Evolutionary conservation across 2,113 vertebrate species (phyloP).

Genomic region (Oreocharis arfaki): DNA sequence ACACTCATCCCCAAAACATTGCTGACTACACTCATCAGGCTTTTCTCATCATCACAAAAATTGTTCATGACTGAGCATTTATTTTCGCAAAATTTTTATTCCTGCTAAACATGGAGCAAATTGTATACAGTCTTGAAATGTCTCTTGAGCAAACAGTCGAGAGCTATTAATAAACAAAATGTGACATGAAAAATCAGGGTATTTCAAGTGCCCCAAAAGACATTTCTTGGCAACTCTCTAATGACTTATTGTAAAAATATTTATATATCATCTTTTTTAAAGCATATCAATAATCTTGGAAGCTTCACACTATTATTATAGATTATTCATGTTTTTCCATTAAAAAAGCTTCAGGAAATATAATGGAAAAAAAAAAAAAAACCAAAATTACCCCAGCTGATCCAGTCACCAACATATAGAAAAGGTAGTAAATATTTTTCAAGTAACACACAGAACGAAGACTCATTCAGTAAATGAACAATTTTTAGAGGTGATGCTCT

Average conservation of each 20-base stretch:
- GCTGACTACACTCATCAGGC: slow-evolving; percentile 11
- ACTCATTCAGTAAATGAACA: background rate
- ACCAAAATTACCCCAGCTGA: background rate
- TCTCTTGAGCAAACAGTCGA: slow-evolving; percentile 27
- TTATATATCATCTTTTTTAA: background rate
- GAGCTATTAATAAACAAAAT: slow-evolving; percentile 40
- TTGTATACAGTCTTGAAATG: background rate
- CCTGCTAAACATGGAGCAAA: background rate
- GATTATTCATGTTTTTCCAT: background rate
- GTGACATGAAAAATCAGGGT: slow-evolving; percentile 13
- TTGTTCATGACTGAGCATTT: slow-evolving; percentile 19
- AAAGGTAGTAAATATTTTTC: background rate
- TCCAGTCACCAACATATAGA: background rate
- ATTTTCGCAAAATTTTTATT: background rate
- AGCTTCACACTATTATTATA: background rate
- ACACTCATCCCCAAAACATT: background rate
- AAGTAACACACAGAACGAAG: background rate
- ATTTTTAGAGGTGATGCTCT: background rate
- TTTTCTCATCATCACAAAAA: slow-evolving; percentile 15
- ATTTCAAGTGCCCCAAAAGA: background rate
- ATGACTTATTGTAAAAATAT: slow-evolving; percentile 38
- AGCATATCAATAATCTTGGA: background rate
- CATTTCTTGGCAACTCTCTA: background rate
- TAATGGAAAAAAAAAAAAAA: background rate
- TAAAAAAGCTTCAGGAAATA: background rate